Evolutionary conservation across 2,797 vertebrate genomes (phyloP), one percentile per base, ranked within the genome.

Genomic region (Poecilia wingei): DNA sequence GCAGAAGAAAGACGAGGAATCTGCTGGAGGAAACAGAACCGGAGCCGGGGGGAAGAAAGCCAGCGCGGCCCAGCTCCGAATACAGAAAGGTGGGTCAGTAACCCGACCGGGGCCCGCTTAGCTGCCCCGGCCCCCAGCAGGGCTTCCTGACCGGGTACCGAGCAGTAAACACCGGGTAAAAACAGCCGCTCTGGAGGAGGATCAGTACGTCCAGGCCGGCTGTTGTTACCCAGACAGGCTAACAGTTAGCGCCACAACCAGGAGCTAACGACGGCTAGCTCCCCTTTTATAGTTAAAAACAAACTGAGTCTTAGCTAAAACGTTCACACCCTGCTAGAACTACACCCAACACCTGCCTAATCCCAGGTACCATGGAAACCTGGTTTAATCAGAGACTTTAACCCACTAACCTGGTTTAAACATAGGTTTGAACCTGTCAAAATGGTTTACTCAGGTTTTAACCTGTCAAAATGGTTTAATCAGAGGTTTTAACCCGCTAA

Each of bases 1-100:
- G 95, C 98, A 98, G 96, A 99, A 99, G 96, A 99, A 98, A 96
- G 98, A 98, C 96, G 98, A 98, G 95, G 97, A 98, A 95, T 98
- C 97, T 91, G 97, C 97, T 75, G 97, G 98, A 91, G 97, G 96
- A 90, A 96, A 97, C 95, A 95, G 97, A 91, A 96, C 96, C 85
- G 97, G 96, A 90, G 92, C 93, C 95, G 95, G 95, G 90, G 96
- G 95, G 1, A 98, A 98, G 88, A 98, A 98, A 91, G 97, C 97
- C 85, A 98, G 97, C 87, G 98, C 98, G 94, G 97, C 98, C 87
- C 97, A 98, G 94, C 97, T 98, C 82, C 96, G 98, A 78, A 97
- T 98, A 92, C 97, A 98, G 96, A 99, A 98, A 97, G 97, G 97
- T 98, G 90, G 81, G 93, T 46, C 68, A 12, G 28, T 31, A 3